Percentiles rank a stretch among this genome's conserved stretches.
Evolutionary conservation across 2,113 vertebrate species (phyloP).

Genomic region (Rhineura floridana): DNA sequence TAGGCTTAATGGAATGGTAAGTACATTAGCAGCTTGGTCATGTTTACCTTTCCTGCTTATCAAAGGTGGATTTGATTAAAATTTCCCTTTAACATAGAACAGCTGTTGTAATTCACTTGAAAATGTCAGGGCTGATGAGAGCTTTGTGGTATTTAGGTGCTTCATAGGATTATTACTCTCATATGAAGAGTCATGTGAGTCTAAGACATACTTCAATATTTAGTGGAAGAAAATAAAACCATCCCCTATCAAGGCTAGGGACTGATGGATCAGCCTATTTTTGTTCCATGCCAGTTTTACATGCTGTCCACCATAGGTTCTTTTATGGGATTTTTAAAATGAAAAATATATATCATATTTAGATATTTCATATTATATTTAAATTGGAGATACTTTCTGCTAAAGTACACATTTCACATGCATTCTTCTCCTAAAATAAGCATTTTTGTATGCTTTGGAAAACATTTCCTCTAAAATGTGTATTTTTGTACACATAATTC

Average conservation of each 20-base stretch:
- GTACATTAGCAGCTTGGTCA: constrained; percentile 6
- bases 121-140: constrained; percentile 19
- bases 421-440: too few species aligned
- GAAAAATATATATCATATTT: too few species aligned
- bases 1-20: not conserved
- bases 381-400: too few species aligned
- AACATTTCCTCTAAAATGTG: too few species aligned
- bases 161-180: not conserved
- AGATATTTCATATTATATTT: too few species aligned
- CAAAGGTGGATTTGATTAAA: constrained; percentile 35
- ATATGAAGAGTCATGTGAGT: not conserved
- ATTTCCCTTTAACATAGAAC: constrained; percentile 16
- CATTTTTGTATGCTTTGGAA: too few species aligned
- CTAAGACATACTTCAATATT: not conserved
- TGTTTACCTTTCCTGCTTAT: constrained; percentile 41
- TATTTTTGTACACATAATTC: too few species aligned
- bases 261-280: not conserved
- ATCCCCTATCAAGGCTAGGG: not conserved
- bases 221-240: not conserved
- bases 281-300: too few species aligned
- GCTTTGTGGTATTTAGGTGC: not conserved
- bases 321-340: too few species aligned
- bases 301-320: too few species aligned
- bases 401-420: too few species aligned
- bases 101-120: constrained; percentile 24